These are phyloP conservation scores for Aporophyla lueneburgensis DNA, from an alignment of 2,888 invertebrate species.

Conservation along the genomic window DNA sequence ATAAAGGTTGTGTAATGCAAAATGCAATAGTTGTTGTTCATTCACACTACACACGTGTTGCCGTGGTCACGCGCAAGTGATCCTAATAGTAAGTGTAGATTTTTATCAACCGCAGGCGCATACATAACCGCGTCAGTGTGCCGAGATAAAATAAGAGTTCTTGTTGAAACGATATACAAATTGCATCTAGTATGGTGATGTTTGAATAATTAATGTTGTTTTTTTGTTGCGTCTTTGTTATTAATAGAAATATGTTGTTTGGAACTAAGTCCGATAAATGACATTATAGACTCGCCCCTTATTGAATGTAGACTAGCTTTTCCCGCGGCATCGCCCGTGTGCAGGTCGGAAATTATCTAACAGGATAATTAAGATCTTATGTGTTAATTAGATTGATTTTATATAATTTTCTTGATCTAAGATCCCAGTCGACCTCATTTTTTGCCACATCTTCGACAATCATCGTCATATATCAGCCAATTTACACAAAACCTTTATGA, in stretches of 20 bases:
- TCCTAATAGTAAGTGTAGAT: slow-evolving; percentile 60
- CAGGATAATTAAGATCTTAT: no score
- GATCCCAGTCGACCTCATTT: no score
- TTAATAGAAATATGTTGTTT: not conserved
- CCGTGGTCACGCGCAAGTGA: slow-evolving; percentile 60
- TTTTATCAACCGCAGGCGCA: slow-evolving; percentile 42
- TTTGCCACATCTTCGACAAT: no score
- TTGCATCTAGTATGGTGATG: not conserved
- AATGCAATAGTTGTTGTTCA: slow-evolving; percentile 26
- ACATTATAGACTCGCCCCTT: not conserved
- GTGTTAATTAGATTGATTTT: no score
- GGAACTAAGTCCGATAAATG: not conserved
- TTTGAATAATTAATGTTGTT: not conserved
- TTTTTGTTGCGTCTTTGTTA: not conserved
- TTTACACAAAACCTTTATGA: no score
- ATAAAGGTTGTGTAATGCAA: slow-evolving; percentile 28
- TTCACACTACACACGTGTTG: slow-evolving; percentile 31
- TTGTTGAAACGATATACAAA: slow-evolving; percentile 8
- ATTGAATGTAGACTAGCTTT: not conserved
- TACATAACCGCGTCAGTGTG: slow-evolving; percentile 26
- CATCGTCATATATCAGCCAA: no score
- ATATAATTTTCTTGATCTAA: no score
- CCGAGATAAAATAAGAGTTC: slow-evolving; percentile 14
- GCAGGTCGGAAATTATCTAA: no score
- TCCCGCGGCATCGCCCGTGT: no score